Percentiles rank a stretch among this genome's conserved stretches.
These are phyloP conservation scores for Nixonia krombeini DNA, from an alignment of 1,140 invertebrate genomes.

Conservation along the genomic window DNA sequence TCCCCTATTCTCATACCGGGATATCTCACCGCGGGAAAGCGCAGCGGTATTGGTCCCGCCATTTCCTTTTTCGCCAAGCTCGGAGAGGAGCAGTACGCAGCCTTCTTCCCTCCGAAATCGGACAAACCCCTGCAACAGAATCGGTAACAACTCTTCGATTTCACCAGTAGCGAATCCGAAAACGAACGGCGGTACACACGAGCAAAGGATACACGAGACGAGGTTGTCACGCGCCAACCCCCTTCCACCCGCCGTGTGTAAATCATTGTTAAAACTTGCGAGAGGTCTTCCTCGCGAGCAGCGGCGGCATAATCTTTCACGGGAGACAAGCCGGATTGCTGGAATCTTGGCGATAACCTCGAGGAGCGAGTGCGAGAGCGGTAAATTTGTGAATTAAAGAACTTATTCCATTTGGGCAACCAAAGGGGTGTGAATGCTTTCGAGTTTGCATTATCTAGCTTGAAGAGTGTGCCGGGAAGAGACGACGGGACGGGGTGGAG, in stretches of 20 bases:
- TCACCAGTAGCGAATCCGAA: no score
- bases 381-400: conserved; percentile 73
- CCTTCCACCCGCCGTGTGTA: no score
- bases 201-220: no score
- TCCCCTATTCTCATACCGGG: conserved; percentile 41
- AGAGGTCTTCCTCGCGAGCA: conserved; percentile 24
- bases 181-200: no score
- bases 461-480: conserved; percentile 55
- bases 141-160: conserved; percentile 30
- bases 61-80: conserved; percentile 42
- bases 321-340: conserved; percentile 36
- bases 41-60: conserved; percentile 49
- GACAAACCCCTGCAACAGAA: conserved; percentile 36
- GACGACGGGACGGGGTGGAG: conserved; percentile 11
- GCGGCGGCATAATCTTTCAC: conserved; percentile 48
- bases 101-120: conserved; percentile 23
- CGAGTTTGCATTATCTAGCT: conserved; percentile 69
- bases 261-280: conserved; percentile 43
- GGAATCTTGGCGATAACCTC: conserved; percentile 56
- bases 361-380: conserved; percentile 43
- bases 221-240: no score
- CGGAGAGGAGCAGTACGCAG: conserved; percentile 9
- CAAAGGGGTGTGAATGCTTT: conserved; percentile 73
- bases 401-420: conserved; percentile 72
- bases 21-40: conserved; percentile 45